Percentiles rank a stretch among this genome's conserved stretches.
Evolutionary conservation across 2,888 invertebrate species (phyloP).

Genomic region (Noctua janthe): DNA sequence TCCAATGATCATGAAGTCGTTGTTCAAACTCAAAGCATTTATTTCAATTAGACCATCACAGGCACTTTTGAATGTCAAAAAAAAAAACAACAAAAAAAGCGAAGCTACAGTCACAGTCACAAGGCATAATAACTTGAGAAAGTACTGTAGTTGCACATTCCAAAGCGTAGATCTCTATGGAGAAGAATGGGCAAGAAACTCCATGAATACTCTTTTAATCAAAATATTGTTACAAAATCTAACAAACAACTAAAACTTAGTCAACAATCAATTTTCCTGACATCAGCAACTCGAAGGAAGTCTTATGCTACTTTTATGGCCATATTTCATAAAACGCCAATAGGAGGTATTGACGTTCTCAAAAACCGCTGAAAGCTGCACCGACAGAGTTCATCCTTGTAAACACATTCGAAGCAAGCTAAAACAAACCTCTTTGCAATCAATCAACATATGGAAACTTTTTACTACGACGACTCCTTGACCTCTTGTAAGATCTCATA

Average conservation of each 20-base stretch:
- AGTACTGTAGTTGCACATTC: too few species aligned
- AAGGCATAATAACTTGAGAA: too few species aligned
- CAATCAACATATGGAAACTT: conserved; percentile 10
- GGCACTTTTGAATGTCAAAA: too few species aligned
- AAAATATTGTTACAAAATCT: too few species aligned
- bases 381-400: neutral
- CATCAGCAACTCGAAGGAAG: neutral
- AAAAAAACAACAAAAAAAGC: too few species aligned
- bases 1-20: neutral
- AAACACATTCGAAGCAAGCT: neutral
- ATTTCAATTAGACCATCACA: too few species aligned
- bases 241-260: neutral
- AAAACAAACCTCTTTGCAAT: conserved; percentile 28
- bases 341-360: neutral
- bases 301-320: neutral
- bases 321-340: neutral
- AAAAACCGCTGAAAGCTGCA: neutral
- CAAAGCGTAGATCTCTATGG: too few species aligned
- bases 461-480: conserved; percentile 27
- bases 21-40: too few species aligned
- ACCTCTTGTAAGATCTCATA: conserved; percentile 20
- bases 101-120: too few species aligned
- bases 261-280: neutral
- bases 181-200: too few species aligned
- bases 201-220: too few species aligned